Percentiles rank a stretch among this genome's conserved stretches.
Evolutionary conservation across 2,797 vertebrate genomes (phyloP).

Genomic region (Telmatherina bonti): DNA sequence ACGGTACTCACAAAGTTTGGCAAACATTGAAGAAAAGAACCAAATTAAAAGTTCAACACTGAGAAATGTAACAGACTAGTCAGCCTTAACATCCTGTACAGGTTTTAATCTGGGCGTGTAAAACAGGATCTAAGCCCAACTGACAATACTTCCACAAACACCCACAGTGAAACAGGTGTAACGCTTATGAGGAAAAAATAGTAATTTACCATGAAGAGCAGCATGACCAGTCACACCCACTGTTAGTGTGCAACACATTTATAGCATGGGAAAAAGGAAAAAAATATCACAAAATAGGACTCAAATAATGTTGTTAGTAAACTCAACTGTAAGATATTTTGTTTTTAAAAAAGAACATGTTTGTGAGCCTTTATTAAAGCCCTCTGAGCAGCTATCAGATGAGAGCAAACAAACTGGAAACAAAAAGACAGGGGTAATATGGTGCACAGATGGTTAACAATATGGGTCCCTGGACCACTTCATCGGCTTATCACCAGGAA

Average conservation of each 20-base stretch:
- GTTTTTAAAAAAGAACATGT: not conserved
- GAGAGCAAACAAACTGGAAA: not conserved
- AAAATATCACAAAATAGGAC: not conserved
- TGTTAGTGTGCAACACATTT: not conserved
- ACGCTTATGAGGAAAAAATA: conserved; percentile 26
- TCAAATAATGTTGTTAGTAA: not conserved
- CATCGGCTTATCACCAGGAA: conserved; percentile 67
- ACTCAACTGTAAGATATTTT: not conserved
- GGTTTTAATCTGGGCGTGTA: conserved; percentile 29
- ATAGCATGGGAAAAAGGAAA: not conserved
- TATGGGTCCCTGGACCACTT: conserved; percentile 75
- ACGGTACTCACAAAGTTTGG: not conserved
- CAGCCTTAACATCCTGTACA: conserved; percentile 17
- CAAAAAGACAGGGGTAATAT: not conserved
- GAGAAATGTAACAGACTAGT: conserved; percentile 13
- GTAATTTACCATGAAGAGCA: conserved; percentile 33
- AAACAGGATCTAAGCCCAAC: conserved; percentile 39
- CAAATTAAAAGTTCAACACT: conserved; percentile 2
- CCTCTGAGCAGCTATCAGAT: conserved; percentile 27
- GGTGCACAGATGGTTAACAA: conserved; percentile 82
- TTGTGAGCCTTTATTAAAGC: conserved; percentile 3
- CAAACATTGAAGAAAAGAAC: not conserved
- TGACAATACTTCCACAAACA: conserved; percentile 19
- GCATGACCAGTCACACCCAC: conserved; percentile 49
- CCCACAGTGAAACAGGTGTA: conserved; percentile 2